These are phyloP conservation scores for Sorex maritimensis DNA, from an alignment of 2,797 vertebrate species.

Conservation along the genomic window DNA sequence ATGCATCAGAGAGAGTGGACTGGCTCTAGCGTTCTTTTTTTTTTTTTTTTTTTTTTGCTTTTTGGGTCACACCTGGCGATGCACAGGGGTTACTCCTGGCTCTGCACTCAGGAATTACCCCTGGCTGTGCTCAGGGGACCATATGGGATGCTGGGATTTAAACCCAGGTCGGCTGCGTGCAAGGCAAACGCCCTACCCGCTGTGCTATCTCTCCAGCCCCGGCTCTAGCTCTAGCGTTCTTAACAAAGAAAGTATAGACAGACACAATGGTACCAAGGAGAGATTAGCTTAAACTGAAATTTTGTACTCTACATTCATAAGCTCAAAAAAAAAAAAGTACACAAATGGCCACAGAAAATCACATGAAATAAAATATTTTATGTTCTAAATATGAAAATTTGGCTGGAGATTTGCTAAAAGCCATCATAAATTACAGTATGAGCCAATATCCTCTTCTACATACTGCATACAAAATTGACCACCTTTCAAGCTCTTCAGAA, in stretches of 20 bases:
- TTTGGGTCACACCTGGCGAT: too few species aligned
- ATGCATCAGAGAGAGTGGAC: neutral
- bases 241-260: neutral
- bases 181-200: too few species aligned
- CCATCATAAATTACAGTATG: neutral
- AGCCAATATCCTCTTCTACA: neutral
- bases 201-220: too few species aligned
- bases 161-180: too few species aligned
- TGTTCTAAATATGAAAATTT: neutral
- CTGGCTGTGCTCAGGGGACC: too few species aligned
- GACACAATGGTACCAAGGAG: neutral
- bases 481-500: too few species aligned
- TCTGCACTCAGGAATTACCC: too few species aligned
- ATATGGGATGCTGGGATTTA: too few species aligned
- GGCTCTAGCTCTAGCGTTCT: too few species aligned
- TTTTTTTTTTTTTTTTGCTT: too few species aligned
- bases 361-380: neutral
- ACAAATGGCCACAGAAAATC: neutral
- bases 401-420: neutral
- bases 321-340: neutral
- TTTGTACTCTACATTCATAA: neutral
- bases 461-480: too few species aligned
- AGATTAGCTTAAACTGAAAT: neutral
- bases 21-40: neutral
- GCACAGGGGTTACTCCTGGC: too few species aligned